Evolutionary conservation across 2,888 invertebrate species (phyloP), one percentile per base, ranked within the genome.

Genomic region (Ariolimax columbianus): DNA sequence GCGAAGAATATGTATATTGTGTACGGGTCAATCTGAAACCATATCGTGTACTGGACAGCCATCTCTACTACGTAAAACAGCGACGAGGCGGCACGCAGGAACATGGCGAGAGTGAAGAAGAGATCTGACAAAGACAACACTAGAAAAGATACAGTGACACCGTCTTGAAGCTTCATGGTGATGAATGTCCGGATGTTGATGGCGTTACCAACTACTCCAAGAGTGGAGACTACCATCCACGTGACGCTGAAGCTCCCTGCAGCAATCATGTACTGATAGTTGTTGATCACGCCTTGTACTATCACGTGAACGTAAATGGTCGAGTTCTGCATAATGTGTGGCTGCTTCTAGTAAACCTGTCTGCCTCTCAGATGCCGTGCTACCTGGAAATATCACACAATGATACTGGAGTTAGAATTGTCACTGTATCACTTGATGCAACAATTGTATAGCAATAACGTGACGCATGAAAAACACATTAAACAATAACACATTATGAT

Each of bases 171-270:
- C 23, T 55, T 73, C 59, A 73, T 72, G 30, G 73, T n/a, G 23
- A 73, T 55, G 68, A 82, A 82, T 33, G 59, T 68, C n/a, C 26
- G 23, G n/a, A 82, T 82, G 59, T 72, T 75, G 17, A 82, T 40
- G n/a, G 38, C 47, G 40, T 82, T 82, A 38, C 66, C 75, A 9
- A 75, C 7, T 26, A 72, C 19, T 7, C 82, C 82, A 0, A 82
- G 73, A 33, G 38, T 14, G n/a, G 66, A 51, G 23, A 66, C 26
- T 0, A 66, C 11, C 40, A 77, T 17, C 38, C 51, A 43, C 19
- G 43, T 14, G 17, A 63, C 17, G n/a, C 73, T 40, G 30, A 82
- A 73, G 26, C 66, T 30, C 9, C 59, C 47, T 17, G 26, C 17
- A 26, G 70, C 14, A 26, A 68, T 14, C 17, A 30, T 55, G 38